Evolutionary conservation across 2,888 invertebrate species (phyloP), one percentile per base, ranked within the genome.

Genomic region (Homarus gammarus): DNA sequence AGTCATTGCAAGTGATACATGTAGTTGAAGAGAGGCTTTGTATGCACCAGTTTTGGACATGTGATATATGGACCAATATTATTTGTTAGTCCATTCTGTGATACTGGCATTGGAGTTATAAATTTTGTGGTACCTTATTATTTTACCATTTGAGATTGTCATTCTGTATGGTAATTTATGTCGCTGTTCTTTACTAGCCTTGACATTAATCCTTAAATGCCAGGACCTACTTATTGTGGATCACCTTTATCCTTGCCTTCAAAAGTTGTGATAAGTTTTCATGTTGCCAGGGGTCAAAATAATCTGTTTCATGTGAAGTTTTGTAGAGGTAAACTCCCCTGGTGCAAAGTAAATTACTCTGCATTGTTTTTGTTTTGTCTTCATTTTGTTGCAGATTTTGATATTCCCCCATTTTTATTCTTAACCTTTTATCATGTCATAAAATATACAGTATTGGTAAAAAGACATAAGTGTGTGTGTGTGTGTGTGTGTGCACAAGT

Each of bases 1-100:
- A 56, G 56, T 64, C 61, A 10, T 44, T 12, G 31, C 33, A 73
- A 40, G 73, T 77, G 49, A 61, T 79, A 51, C 33, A 31, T 78
- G 78, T 49, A 61, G 51, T 61, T n/a, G 61, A 27, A 56, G 79
- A 38, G 51, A 61, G 38, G 51, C 36, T 61, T 31, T 31, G 38
- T 1, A 61, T 49, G 36, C 18, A 56, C 18, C n/a, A 79, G 56
- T 61, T 33, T 36, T 38, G 70, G 68, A 5, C 27, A 82, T 51
- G 82, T 82, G 82, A 82, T 82, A 82, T 82, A 36, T 82, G 64
- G 40, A 49, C 68, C n/a, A 40, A 27, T 82, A 40, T 44, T n/a
- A n/a, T n/a, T n/a, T n/a, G n/a, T n/a, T 31, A 68, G 64, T 82
- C 82, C 68, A 82, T 82, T 64, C 82, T 82, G 82, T 82, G 82